Base-by-base conservation (phyloP, 2,113 vertebrate species). In the Eretmodus cyanostictus region DNA sequence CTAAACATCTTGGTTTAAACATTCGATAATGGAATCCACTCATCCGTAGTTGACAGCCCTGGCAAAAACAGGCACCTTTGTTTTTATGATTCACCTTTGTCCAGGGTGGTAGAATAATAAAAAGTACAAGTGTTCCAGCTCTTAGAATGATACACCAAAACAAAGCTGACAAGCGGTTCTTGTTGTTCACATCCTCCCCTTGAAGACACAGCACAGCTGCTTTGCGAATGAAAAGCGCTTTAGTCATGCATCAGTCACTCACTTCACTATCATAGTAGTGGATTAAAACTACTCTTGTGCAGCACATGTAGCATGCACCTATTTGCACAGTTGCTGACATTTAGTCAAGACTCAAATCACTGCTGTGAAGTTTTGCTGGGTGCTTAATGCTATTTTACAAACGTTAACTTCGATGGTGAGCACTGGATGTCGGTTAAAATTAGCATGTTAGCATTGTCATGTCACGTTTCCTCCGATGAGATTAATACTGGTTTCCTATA, bases 1-100 rank as follows among this genome's bases (percentile, higher is more conserved):
- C 89, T 91, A 94, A 94, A 95, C 92, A 95, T 66, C 49, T 89
- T 7, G 14, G 84, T 93, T 92, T 90, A 90, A 93, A 95, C 94
- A 93, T 90, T 86, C 45, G 88, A 83, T 82, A 86, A 87, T 51
- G 73, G 89, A 91, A 81, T 90, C 63, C 92, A 91, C 93, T 93
- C 91, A 83, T 89, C 78, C 13, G 57, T 80, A 82, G 91, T 91
- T 89, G 93, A 93, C 91, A 91, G 66, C 45, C 29, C 47, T 80
- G 45, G 83, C 73, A 82, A 80, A 83, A 86, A 84, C 4, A 31
- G 31, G 85, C 47, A 82, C 54, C 55, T 84, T 89, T 86, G 82
- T 89, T 92, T 92, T 90, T 76, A 57, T 80, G 79, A 89, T 89
- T 91, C 47, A 86, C 82, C 54, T 89, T 49, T 86, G 19, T 82